Base-by-base conservation (phyloP, 2,797 vertebrate species). In the Platyrinchus mystaceus region DNA sequence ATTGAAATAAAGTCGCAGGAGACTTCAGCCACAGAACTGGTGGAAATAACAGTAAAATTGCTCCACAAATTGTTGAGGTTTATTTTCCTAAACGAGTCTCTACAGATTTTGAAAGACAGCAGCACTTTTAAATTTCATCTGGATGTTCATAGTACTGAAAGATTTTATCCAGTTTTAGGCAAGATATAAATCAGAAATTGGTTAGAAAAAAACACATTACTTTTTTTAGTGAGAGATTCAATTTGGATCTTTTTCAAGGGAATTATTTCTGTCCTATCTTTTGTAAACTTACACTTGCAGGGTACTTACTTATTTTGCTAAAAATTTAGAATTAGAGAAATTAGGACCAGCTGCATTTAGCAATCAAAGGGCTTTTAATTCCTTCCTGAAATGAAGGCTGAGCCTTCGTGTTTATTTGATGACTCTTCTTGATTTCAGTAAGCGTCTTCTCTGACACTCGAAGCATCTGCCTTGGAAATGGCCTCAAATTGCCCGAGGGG, bases 211-310 rank as follows among this genome's bases (percentile, higher is more conserved):
- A 76, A 71, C 37, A 44, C 12, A 13, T 47, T 50, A 27, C 58
- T 73, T 60, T 73, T 85, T 84, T 44, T 58, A 46, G 19, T 32
- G 53, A 87, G 49, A 71, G 49, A 16, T 78, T 89, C 2, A 3
- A 66, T 95, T 83, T 75, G n/a, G 16, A 36, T 37, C 84, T 78
- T 26, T 90, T 91, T 60, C 82, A 87, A 86, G 55, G 50, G 55
- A 90, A 84, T 95, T 95, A 94, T 95, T 94, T 95, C 59, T 93
- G 73, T 91, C 77, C 69, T 59, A 39, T 66, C 88, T 9, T 91
- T 80, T 81, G 73, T 88, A 90, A 86, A 91, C 58, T 84, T 71
- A 39, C 23, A 76, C 55, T 91, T 93, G 46, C 69, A 86, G 91
- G 36, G 62, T 75, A 64, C 71, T 93, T 82, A 91, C 17, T 78